Evolutionary conservation across 1,140 invertebrate genomes (phyloP), one percentile per base, ranked within the genome.

Genomic region (Hylaeus anthracinus): DNA sequence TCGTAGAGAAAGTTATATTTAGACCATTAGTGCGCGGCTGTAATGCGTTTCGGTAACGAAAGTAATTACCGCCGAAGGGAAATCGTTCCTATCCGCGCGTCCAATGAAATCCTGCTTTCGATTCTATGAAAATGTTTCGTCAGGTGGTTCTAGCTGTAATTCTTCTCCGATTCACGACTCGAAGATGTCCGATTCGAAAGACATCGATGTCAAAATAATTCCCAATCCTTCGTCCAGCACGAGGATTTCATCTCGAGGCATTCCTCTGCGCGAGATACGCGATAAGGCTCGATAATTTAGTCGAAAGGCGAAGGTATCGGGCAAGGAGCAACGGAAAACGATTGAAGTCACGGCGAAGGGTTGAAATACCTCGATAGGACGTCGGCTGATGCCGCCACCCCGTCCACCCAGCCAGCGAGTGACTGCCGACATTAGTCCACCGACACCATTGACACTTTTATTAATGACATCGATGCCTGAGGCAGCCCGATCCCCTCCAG

Each of bases 401-500:
- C 60, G 48, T 79, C 83, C 80, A 41, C 66, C 79, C 79, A 79
- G 82, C 85, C 60, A 79, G 81, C 88, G 90, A 93, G 90, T 90
- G 92, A 93, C 92, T 92, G 88, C 92, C 89, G 85, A 91, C 92
- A 93, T 93, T 93, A 93, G 92, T 93, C 91, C 91, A 92, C 90
- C 92, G 92, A 93, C 92, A 93, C 91, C 92, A 93, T 93, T 93
- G 92, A 93, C 92, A 92, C 91, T 93, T 92, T 93, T 93, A 93
- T 93, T 93, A 93, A 93, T 93, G 92, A 92, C 87, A 85, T 86
- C 88, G 89, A 92, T 92, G 92, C 90, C 89, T 86, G 81, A 84
- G 86, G 83, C 82, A 76, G 61, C 55, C 14, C 14, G 15, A 79
- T 87, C 83, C 81, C 84, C 78, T 77, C 79, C 79, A 65, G 51